Percentiles rank a stretch among this genome's conserved stretches.
These are phyloP conservation scores for Castor canadensis DNA, from an alignment of 2,113 vertebrate species.

Conservation along the genomic window DNA sequence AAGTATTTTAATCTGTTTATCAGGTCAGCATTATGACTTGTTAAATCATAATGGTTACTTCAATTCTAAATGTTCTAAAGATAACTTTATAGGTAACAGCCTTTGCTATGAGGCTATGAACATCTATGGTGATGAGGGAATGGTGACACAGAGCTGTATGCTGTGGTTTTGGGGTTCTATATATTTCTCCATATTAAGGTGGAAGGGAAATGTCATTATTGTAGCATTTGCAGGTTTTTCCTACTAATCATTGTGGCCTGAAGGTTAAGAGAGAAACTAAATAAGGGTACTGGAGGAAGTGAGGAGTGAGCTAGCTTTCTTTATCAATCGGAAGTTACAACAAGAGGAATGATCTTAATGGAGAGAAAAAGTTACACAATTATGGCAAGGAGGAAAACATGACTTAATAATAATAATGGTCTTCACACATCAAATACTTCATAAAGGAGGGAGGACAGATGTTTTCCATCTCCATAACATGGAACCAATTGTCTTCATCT, in stretches of 20 bases:
- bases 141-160: neutral
- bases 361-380: neutral
- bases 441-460: neutral
- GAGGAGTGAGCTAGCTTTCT: neutral
- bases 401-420: neutral
- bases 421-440: neutral
- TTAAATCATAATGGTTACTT: constrained; percentile 20
- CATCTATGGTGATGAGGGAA: neutral
- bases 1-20: neutral
- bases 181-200: neutral
- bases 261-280: neutral
- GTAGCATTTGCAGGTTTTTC: neutral
- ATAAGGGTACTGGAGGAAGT: neutral
- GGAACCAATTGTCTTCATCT: neutral
- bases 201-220: neutral
- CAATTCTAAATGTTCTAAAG: neutral
- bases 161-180: neutral
- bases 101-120: neutral
- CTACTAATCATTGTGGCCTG: neutral
- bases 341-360: neutral
- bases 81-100: neutral
- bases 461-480: neutral
- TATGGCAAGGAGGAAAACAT: neutral
- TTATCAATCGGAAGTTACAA: neutral
- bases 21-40: neutral